Conservation (phyloP, 2,113 vertebrate genomes). For the Terrapene triunguis region DNA sequence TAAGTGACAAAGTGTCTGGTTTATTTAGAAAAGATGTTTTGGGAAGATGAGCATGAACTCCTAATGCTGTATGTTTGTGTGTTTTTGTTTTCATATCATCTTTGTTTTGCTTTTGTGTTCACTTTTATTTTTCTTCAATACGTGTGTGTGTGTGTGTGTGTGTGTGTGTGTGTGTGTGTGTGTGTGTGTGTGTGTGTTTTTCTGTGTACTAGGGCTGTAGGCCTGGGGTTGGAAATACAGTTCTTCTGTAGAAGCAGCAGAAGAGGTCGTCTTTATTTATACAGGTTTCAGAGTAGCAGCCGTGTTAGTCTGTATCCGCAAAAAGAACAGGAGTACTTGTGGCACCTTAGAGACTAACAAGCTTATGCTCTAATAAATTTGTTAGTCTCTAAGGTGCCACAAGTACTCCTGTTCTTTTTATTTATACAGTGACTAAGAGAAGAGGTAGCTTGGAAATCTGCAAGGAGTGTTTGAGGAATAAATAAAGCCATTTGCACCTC, state of each 20-base stretch:
- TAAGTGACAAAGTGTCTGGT: background rate
- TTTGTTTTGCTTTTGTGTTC: background rate
- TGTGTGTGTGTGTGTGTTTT: background rate
- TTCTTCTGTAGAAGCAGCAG: background rate
- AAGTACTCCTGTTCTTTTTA: background rate
- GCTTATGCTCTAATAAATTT: too few species aligned
- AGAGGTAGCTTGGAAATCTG: background rate
- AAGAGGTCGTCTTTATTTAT: background rate
- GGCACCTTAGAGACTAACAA: too few species aligned
- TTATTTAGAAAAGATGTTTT: background rate
- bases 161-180: background rate
- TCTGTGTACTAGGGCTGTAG: background rate
- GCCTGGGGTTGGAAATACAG: background rate
- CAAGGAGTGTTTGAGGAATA: fast-evolving
- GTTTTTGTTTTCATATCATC: background rate
- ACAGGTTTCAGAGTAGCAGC: too few species aligned
- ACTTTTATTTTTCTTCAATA: background rate
- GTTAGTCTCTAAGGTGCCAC: too few species aligned
- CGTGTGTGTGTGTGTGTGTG: background rate
- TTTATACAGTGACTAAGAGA: background rate
- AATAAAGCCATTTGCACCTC: background rate
- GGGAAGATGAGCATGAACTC: background rate
- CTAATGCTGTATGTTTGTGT: background rate
- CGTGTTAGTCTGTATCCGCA: too few species aligned
- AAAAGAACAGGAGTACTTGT: too few species aligned